phyloP scores from a whole-genome alignment of 2,113 vertebrate genomes.

The Macquaria ambigua region DNA sequence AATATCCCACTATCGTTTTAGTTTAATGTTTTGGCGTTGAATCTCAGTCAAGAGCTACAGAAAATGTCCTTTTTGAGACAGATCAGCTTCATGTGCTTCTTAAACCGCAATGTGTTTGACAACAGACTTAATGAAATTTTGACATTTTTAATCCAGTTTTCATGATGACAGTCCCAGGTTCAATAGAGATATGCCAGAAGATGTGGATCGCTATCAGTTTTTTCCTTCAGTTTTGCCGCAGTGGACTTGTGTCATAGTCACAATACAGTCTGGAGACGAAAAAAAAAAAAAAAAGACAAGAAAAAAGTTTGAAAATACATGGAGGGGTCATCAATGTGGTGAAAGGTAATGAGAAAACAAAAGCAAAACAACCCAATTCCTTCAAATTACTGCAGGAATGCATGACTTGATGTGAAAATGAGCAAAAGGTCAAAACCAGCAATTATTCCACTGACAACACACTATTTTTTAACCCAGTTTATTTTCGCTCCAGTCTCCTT shows the following conservation, averaged over 20 bases:
- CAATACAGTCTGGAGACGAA: conserved; percentile 41
- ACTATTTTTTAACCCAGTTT: conserved; percentile 12
- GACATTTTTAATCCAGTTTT: conserved; percentile 13
- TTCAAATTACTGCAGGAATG: conserved; percentile 55
- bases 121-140: background rate
- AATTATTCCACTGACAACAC: conserved; percentile 29
- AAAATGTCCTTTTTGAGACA: conserved; percentile 35
- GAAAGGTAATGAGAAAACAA: conserved; percentile 53
- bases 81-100: background rate
- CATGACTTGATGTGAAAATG: conserved; percentile 48
- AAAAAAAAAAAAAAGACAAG: background rate
- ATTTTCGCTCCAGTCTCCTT: conserved; percentile 24
- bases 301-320: background rate
- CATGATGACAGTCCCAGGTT: conserved; percentile 12
- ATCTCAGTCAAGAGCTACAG: conserved; percentile 1
- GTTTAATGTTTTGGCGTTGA: conserved; percentile 20
- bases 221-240: background rate
- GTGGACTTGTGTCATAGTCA: conserved; percentile 23
- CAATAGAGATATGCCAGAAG: background rate
- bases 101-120: background rate
- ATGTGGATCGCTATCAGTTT: background rate
- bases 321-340: conserved; percentile 30
- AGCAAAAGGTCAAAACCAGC: conserved; percentile 61
- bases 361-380: conserved; percentile 65
- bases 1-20: background rate